phyloP scores from a whole-genome alignment of 1,140 invertebrate genomes.

The Drosophila ironensis region DNA sequence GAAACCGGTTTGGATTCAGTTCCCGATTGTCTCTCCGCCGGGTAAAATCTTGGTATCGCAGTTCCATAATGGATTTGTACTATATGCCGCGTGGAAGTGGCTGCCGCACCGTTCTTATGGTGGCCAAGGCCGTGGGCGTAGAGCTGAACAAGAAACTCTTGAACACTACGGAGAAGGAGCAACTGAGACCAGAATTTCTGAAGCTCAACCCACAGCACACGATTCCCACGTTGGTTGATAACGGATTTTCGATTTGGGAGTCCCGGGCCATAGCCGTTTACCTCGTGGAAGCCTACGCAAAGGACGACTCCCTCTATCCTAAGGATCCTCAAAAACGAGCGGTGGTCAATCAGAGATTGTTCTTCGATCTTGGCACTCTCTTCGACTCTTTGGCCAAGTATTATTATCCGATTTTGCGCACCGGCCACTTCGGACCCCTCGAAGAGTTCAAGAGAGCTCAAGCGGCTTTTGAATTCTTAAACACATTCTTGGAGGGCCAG shows the following conservation, averaged over 20 bases:
- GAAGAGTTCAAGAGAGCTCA: constrained; percentile 35
- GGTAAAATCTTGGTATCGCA: too few relatives aligned
- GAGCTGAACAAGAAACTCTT: constrained; percentile 87
- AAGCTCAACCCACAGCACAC: constrained; percentile 84
- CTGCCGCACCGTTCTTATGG: constrained; percentile 86
- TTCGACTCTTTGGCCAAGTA: constrained; percentile 77
- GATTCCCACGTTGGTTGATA: constrained; percentile 86
- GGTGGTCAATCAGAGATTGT: constrained; percentile 83
- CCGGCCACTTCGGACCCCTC: constrained; percentile 5
- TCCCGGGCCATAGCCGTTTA: constrained; percentile 66
- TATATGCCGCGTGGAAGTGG: constrained; percentile 87
- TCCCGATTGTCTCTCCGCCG: too few relatives aligned
- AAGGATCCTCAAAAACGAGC: constrained; percentile 83
- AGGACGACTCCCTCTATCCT: constrained; percentile 84
- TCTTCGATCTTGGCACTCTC: constrained; percentile 83
- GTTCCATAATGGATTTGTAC: constrained; percentile 84
- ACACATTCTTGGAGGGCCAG: constrained; percentile 45
- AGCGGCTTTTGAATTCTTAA: constrained; percentile 18
- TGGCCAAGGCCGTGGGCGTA: constrained; percentile 86
- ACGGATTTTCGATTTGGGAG: constrained; percentile 82
- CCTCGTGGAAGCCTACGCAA: constrained; percentile 55
- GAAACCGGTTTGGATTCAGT: too few relatives aligned
- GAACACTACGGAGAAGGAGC: constrained; percentile 85
- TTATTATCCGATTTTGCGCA: constrained; percentile 36
- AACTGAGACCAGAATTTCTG: constrained; percentile 87